phyloP scores from a whole-genome alignment of 2,797 vertebrate species.

The Parambassis ranga region DNA sequence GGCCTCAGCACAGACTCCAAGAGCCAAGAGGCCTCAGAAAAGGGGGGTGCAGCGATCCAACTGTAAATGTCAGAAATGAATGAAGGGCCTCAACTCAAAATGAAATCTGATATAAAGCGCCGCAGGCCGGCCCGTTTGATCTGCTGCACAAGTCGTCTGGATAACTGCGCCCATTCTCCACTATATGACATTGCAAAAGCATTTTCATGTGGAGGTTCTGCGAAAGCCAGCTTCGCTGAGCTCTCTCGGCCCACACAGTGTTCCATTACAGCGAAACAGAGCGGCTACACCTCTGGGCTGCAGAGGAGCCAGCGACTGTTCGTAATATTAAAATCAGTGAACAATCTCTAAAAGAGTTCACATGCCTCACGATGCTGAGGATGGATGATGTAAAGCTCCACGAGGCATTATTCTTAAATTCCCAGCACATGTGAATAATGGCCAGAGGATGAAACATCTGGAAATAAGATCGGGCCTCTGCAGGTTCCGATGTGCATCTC shows the following conservation, averaged over 20 bases:
- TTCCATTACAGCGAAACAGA: conserved; percentile 69
- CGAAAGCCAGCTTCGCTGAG: conserved; percentile 53
- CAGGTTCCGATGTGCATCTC: conserved; percentile 50
- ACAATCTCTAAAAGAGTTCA: conserved; percentile 21
- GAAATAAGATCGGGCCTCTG: conserved; percentile 46
- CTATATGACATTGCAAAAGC: conserved; percentile 69
- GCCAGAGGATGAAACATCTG: conserved; percentile 66
- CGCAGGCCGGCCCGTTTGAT: conserved; percentile 76
- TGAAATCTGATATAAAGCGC: conserved; percentile 76
- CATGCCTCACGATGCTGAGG: conserved; percentile 25
- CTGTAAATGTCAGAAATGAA: conserved; percentile 87
- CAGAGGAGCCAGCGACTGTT: conserved; percentile 50
- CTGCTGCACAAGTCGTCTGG: conserved; percentile 64
- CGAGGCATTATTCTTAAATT: conserved; percentile 57
- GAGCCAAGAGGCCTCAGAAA: conserved; percentile 78
- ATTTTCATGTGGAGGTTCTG: conserved; percentile 63
- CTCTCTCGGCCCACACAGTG: conserved; percentile 70
- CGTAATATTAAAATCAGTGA: conserved; percentile 45
- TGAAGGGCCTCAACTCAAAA: conserved; percentile 81
- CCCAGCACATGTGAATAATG: conserved; percentile 44
- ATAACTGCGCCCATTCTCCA: conserved; percentile 65
- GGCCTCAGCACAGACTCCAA: conserved; percentile 67
- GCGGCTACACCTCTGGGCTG: conserved; percentile 59
- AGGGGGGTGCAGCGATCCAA: conserved; percentile 72
- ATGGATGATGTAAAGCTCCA: conserved; percentile 59